Percentiles rank a stretch among this genome's conserved stretches.
phyloP scores from a whole-genome alignment of 2,113 vertebrate genomes.

The Leptosomus discolor region DNA sequence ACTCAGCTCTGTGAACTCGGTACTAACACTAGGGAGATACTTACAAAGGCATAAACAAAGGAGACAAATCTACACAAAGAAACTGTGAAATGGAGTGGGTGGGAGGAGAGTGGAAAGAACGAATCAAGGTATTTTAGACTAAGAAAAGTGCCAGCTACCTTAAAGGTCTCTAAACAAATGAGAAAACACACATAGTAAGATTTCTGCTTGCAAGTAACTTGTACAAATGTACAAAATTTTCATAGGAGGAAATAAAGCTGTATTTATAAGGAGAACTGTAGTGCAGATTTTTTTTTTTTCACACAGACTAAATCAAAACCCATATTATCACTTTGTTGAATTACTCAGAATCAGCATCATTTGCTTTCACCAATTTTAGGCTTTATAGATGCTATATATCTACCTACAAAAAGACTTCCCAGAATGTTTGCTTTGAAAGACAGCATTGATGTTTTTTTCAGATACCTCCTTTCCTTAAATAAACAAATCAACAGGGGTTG shows the following conservation, averaged over 20 bases:
- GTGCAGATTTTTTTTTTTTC: constrained; percentile 29
- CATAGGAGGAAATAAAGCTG: not conserved
- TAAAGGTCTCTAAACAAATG: not conserved
- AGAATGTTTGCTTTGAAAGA: not conserved
- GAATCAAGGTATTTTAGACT: not conserved
- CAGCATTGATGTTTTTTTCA: not conserved
- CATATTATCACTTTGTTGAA: not conserved
- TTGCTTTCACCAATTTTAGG: not conserved
- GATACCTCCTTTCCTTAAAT: not conserved
- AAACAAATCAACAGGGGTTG: not conserved
- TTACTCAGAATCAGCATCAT: not conserved
- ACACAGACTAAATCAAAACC: constrained; percentile 14
- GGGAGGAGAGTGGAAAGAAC: not conserved
- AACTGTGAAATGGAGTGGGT: not conserved
- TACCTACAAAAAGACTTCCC: constrained; percentile 21
- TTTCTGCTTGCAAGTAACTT: not conserved
- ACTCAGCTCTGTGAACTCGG: constrained; percentile 14
- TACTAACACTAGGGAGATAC: constrained; percentile 1
- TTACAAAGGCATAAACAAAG: constrained; percentile 43
- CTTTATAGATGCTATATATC: not conserved
- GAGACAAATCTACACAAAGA: constrained; percentile 45
- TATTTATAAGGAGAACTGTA: not conserved
- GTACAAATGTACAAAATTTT: not conserved
- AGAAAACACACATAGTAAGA: not conserved
- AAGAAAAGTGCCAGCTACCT: not conserved